These are phyloP conservation scores for Symphodus melops DNA, from an alignment of 2,113 vertebrate species.

Conservation along the genomic window DNA sequence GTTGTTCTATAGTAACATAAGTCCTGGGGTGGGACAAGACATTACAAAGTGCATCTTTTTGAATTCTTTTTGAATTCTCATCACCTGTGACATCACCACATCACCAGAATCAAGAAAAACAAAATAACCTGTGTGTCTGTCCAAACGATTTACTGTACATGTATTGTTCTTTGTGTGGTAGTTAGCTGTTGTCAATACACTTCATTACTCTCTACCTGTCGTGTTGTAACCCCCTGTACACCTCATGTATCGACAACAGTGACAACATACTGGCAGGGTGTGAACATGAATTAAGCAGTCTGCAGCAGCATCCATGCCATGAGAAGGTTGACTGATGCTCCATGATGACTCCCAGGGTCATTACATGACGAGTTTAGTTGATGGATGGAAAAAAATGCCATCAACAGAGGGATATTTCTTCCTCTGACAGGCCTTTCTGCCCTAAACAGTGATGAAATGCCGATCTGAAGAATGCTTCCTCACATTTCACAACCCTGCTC, in stretches of 20 bases:
- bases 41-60: no score
- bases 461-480: slow-evolving; percentile 63
- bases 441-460: slow-evolving; percentile 66
- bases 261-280: slow-evolving; percentile 39
- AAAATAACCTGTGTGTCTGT: slow-evolving; percentile 30
- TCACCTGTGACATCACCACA: slow-evolving; percentile 15
- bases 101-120: slow-evolving; percentile 36
- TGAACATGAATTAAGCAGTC: slow-evolving; percentile 72
- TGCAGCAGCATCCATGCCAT: slow-evolving; percentile 32
- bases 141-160: slow-evolving; percentile 34
- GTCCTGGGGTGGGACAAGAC: neutral
- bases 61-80: no score
- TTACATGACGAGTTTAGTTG: slow-evolving; percentile 76
- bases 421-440: slow-evolving; percentile 52
- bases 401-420: slow-evolving; percentile 75
- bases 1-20: neutral
- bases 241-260: slow-evolving; percentile 36
- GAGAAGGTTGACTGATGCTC: slow-evolving; percentile 65
- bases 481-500: slow-evolving; percentile 47
- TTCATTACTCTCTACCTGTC: slow-evolving; percentile 41
- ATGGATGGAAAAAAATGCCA: slow-evolving; percentile 56
- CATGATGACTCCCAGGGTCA: slow-evolving; percentile 69
- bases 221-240: slow-evolving; percentile 14
- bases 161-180: slow-evolving; percentile 3
- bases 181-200: slow-evolving; percentile 26